These are phyloP conservation scores for Tanytarsus gracilentus DNA, from an alignment of 2,888 invertebrate genomes.

Conservation along the genomic window DNA sequence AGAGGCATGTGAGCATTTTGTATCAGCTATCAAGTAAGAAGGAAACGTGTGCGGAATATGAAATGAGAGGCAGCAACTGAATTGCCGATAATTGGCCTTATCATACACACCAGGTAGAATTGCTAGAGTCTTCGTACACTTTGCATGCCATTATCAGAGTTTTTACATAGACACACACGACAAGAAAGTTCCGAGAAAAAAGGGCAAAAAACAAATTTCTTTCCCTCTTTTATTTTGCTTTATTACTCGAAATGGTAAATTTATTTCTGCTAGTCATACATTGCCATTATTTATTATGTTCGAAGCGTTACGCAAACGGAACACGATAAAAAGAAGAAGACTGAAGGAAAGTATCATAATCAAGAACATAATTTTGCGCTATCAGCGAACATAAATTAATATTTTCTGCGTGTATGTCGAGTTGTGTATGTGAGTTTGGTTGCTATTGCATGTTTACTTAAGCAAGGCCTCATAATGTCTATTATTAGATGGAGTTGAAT, in stretches of 20 bases:
- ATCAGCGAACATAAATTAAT: constrained; percentile 11
- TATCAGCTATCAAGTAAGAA: constrained; percentile 8
- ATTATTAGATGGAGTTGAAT: too few relatives aligned
- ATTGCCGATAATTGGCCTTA: constrained; percentile 8
- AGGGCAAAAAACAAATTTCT: neutral
- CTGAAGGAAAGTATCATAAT: constrained; percentile 5
- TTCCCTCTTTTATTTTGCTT: neutral
- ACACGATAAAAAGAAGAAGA: neutral
- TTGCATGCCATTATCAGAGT: constrained; percentile 13
- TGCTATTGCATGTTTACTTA: too few relatives aligned
- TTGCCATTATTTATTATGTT: constrained; percentile 10
- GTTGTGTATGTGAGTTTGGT: neutral
- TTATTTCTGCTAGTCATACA: constrained; percentile 17
- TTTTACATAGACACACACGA: neutral
- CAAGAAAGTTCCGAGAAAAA: neutral
- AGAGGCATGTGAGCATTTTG: neutral
- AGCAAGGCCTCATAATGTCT: too few relatives aligned
- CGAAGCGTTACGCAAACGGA: constrained; percentile 15
- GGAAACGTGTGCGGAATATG: constrained; percentile 3
- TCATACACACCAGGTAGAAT: constrained; percentile 1
- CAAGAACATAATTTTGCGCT: constrained; percentile 7
- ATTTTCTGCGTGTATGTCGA: neutral
- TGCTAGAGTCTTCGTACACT: constrained; percentile 5
- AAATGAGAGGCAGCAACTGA: neutral
- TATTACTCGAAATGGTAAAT: neutral